A percentile compares a stretch with the other conserved stretches of the same genome.
Conservation (phyloP, 92 coral and sea anemone species). For the Pocillopora grandis region DNA sequence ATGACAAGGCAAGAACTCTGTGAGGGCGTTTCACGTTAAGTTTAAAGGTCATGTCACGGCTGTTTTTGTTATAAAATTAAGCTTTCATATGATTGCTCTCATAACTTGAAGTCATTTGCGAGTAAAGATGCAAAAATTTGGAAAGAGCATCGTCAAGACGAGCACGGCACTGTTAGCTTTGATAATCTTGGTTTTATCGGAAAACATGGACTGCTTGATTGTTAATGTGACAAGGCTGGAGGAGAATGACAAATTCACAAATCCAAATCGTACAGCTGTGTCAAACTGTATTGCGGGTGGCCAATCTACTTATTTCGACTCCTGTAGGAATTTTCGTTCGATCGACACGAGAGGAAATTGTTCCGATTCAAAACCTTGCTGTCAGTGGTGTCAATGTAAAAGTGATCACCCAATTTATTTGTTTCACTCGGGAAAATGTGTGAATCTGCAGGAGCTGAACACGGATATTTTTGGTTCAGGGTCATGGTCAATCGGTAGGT, state of each 20-base stretch:
- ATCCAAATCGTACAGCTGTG: constrained; percentile 28
- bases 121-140: background rate
- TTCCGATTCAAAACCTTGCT: background rate
- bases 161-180: background rate
- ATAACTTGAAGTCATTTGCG: constrained; percentile 1
- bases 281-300: constrained; percentile 2
- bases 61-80: constrained; percentile 2
- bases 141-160: background rate
- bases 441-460: constrained; percentile 24
- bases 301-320: background rate
- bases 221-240: constrained; percentile 9
- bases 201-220: background rate
- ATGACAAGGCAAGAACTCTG: background rate
- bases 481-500: constrained; percentile 39
- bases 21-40: background rate
- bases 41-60: background rate
- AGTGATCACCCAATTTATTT: constrained; percentile 8
- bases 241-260: constrained; percentile 13
- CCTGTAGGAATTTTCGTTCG: constrained; percentile 11
- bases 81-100: background rate
- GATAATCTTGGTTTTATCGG: background rate
- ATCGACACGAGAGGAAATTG: constrained; percentile 9
- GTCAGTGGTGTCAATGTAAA: constrained; percentile 4
- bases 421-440: constrained; percentile 24
- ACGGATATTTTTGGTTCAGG: constrained; percentile 32